Conservation (phyloP, 2,113 vertebrate species). For the Platysteira castanea region DNA sequence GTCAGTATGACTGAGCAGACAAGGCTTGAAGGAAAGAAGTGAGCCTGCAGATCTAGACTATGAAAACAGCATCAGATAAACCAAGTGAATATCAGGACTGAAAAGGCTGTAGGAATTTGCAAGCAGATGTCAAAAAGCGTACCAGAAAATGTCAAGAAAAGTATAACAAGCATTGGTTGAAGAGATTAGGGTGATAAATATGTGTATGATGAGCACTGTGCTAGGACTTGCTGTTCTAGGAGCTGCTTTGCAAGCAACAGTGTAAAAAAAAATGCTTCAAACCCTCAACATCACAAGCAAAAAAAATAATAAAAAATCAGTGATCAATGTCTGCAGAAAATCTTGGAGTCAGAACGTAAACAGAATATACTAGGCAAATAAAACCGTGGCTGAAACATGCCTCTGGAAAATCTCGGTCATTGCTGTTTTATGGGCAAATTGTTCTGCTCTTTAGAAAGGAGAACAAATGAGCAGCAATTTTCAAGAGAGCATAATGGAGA, state of each 20-base stretch:
- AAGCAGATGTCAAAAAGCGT: slow-evolving; percentile 74
- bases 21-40: slow-evolving; percentile 37
- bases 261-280: background rate
- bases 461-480: background rate
- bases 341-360: slow-evolving; percentile 22
- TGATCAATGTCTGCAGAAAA: slow-evolving; percentile 38
- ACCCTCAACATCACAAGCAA: background rate
- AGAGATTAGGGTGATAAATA: slow-evolving; percentile 69
- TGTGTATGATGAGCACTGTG: slow-evolving; percentile 47
- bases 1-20: background rate
- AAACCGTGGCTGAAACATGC: background rate
- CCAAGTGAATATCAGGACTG: slow-evolving; percentile 66
- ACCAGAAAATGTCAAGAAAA: slow-evolving; percentile 70
- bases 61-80: slow-evolving; percentile 65
- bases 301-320: background rate
- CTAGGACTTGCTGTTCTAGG: slow-evolving; percentile 11
- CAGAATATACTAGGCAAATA: background rate
- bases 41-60: slow-evolving; percentile 61
- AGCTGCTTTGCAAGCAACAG: slow-evolving; percentile 21
- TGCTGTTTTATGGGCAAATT: background rate
- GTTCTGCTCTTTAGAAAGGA: background rate
- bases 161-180: slow-evolving; percentile 66
- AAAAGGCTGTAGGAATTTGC: slow-evolving; percentile 73
- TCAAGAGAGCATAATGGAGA: background rate
- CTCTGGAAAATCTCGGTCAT: background rate